Conservation (phyloP, 2,113 vertebrate species). For the Sialia sialis region DNA sequence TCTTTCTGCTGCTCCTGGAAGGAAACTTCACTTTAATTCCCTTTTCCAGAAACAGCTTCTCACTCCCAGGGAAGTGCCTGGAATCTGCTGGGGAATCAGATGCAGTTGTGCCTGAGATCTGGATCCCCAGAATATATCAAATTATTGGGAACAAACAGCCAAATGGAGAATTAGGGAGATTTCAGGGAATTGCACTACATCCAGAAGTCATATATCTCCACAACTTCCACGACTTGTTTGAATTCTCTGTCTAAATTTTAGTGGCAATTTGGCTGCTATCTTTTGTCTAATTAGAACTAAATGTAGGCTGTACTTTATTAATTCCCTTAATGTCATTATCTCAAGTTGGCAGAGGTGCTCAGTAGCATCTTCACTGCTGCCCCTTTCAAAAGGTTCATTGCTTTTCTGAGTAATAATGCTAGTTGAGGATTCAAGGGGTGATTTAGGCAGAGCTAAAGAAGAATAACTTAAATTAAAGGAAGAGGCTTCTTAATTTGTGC, state of each 20-base stretch:
- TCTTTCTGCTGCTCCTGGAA: not conserved
- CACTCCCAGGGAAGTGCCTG: not conserved
- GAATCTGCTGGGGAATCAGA: not conserved
- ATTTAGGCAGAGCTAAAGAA: slow-evolving; percentile 5
- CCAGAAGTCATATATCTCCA: not conserved
- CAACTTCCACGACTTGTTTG: not conserved
- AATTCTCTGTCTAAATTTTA: not conserved
- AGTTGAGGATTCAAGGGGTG: not conserved
- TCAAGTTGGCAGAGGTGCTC: not conserved
- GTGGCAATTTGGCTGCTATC: not conserved
- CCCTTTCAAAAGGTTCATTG: not conserved
- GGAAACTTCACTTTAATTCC: not conserved
- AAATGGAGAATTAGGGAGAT: not conserved
- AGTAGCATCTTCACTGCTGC: not conserved
- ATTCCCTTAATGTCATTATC: not conserved
- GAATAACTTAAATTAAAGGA: not conserved
- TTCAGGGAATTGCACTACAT: not conserved
- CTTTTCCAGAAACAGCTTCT: not conserved
- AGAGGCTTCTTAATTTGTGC: not conserved
- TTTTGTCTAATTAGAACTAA: slow-evolving; percentile 41
- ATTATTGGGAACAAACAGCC: not conserved
- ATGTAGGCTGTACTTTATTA: not conserved
- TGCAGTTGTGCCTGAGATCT: not conserved
- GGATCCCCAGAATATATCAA: rapidly evolving
- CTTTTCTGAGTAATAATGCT: not conserved